phyloP scores from a whole-genome alignment of 2,797 vertebrate genomes.

The Syngnathus acus region DNA sequence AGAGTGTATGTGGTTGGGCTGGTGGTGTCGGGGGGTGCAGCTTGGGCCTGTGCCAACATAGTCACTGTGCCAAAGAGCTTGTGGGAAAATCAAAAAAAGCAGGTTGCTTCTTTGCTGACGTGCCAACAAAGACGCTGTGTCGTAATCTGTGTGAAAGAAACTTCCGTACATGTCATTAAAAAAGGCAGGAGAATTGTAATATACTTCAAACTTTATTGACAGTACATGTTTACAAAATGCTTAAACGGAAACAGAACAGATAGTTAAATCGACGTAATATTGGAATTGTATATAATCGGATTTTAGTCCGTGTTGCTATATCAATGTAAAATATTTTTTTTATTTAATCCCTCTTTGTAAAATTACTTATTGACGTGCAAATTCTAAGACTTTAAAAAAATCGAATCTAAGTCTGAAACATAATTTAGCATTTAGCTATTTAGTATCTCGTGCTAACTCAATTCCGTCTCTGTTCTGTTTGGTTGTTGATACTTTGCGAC shows the following conservation, averaged over 20 bases:
- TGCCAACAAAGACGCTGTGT: constrained; percentile 20
- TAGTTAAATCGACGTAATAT: not conserved
- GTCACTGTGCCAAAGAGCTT: constrained; percentile 64
- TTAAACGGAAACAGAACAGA: not conserved
- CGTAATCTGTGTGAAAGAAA: constrained; percentile 4
- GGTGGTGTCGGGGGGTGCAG: constrained; percentile 38
- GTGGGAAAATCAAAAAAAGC: constrained; percentile 62
- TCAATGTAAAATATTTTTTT: too few species aligned
- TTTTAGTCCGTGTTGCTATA: too few species aligned
- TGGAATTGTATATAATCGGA: not conserved
- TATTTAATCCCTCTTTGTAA: too few species aligned
- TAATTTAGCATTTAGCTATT: not conserved
- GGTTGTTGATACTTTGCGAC: constrained; percentile 2
- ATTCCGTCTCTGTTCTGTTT: not conserved
- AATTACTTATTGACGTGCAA: too few species aligned
- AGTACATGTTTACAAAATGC: not conserved
- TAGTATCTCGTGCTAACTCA: not conserved
- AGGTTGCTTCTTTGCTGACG: constrained; percentile 43
- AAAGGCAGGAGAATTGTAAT: constrained; percentile 3
- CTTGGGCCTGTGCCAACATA: constrained; percentile 63
- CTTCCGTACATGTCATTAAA: constrained; percentile 11
- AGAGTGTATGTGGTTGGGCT: constrained; percentile 25
- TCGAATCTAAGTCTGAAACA: too few species aligned
- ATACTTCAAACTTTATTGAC: not conserved
- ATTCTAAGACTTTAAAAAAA: too few species aligned